Conservation (phyloP, 1,140 invertebrate species). For the Ylistrum balloti region DNA sequence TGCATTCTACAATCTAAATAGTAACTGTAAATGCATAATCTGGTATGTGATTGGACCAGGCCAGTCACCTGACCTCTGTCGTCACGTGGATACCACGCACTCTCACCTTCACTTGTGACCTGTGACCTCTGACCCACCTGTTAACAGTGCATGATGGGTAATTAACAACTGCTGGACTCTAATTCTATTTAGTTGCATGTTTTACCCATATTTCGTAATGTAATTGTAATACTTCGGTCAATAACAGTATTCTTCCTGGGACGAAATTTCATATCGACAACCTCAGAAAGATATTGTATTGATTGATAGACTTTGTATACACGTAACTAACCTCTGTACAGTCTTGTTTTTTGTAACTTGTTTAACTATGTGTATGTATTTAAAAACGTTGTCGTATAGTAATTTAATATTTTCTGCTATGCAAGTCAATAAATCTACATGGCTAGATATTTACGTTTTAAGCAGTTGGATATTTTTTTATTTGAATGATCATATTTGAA, state of each 20-base stretch:
- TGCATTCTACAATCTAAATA: constrained; percentile 94
- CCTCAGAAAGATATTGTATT: background rate
- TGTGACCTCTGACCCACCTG: constrained; percentile 50
- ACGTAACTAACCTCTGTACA: background rate
- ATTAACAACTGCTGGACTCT: constrained; percentile 41
- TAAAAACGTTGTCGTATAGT: background rate
- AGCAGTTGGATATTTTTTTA: background rate
- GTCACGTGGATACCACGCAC: constrained; percentile 55
- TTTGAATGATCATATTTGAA: background rate
- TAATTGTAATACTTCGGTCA: background rate
- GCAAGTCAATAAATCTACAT: background rate
- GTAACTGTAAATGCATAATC: constrained; percentile 99
- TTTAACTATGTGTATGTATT: background rate
- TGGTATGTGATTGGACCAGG: constrained; percentile 94
- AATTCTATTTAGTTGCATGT: background rate
- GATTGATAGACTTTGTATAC: background rate
- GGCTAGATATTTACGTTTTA: background rate
- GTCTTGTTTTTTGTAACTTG: background rate
- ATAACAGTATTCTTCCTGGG: background rate
- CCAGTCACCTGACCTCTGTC: constrained; percentile 57
- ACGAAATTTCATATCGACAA: background rate
- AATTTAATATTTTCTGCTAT: background rate
- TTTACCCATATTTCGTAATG: background rate
- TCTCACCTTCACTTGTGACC: constrained; percentile 60
- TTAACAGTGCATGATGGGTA: constrained; percentile 59